phyloP scores from a whole-genome alignment of 1,140 invertebrate species.

The Mya arenaria region DNA sequence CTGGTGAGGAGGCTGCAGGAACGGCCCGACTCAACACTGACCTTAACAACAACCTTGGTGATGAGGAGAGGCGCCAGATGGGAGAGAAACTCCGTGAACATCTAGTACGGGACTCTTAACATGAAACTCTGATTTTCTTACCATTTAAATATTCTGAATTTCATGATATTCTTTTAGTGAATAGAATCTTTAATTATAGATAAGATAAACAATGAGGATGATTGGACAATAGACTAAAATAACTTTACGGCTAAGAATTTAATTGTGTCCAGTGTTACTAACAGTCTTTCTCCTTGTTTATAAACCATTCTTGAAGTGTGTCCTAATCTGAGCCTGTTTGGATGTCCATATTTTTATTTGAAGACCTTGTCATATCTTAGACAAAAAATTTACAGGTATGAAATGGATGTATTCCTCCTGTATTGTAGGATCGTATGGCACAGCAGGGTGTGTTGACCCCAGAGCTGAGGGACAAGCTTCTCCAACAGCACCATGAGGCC shows the following conservation, averaged over 20 bases:
- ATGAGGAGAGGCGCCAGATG: constrained; percentile 67
- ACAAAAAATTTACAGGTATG: too few species aligned
- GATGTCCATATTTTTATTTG: background rate
- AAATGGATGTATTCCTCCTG: too few species aligned
- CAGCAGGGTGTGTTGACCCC: constrained; percentile 67
- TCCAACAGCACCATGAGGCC: constrained; percentile 66
- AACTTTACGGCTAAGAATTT: too few species aligned
- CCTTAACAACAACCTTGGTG: constrained; percentile 61
- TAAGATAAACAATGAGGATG: too few species aligned
- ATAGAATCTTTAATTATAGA: too few species aligned
- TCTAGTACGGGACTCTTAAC: constrained; percentile 67
- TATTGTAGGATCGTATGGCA: constrained; percentile 67
- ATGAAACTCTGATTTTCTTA: too few species aligned
- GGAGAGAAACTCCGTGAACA: constrained; percentile 69
- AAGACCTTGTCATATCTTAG: background rate
- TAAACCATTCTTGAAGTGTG: background rate
- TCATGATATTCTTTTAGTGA: too few species aligned
- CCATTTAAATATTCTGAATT: too few species aligned
- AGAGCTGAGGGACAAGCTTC: constrained; percentile 62
- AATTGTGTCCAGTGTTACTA: too few species aligned
- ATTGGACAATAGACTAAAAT: too few species aligned
- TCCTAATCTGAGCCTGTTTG: background rate
- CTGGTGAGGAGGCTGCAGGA: constrained; percentile 70
- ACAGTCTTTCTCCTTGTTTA: too few species aligned
- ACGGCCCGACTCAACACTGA: constrained; percentile 67